A percentile compares a stretch with the other conserved stretches of the same genome.
Conservation (phyloP, 2,797 vertebrate species). For the Halcyon leucocephala region DNA sequence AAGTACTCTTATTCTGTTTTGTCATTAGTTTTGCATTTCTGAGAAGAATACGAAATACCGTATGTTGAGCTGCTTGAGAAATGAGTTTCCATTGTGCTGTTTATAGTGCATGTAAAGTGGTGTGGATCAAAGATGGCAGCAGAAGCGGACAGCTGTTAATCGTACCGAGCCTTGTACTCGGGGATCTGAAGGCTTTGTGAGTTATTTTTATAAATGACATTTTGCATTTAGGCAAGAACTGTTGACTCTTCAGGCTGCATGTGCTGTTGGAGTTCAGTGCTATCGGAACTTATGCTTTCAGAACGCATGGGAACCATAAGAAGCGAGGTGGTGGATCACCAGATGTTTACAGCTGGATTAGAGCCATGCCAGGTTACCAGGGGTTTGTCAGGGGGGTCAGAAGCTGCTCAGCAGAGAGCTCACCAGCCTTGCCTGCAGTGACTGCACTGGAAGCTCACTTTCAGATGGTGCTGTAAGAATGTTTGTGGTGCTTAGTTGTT, state of each 20-base stretch:
- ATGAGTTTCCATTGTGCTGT: constrained; percentile 54
- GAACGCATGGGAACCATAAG: neutral
- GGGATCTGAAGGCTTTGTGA: constrained; percentile 65
- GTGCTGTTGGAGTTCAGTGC: neutral
- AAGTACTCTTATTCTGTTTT: constrained; percentile 58
- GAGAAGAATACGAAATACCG: constrained; percentile 13
- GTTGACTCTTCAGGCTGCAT: constrained; percentile 29
- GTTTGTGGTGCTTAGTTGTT: neutral
- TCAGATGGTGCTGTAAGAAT: neutral
- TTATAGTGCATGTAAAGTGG: constrained; percentile 59
- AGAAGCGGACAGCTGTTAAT: constrained; percentile 59
- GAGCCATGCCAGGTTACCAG: neutral
- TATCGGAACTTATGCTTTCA: neutral
- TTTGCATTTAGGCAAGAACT: constrained; percentile 52
- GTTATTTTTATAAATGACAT: constrained; percentile 64
- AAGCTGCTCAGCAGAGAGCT: neutral
- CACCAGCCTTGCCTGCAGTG: neutral
- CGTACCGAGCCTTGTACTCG: constrained; percentile 41
- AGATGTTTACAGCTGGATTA: neutral
- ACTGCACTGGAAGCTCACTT: neutral
- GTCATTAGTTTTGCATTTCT: constrained; percentile 61
- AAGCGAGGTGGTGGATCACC: neutral
- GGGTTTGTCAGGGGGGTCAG: neutral
- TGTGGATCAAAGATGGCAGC: constrained; percentile 56
- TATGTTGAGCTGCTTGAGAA: constrained; percentile 57